phyloP scores from a whole-genome alignment of 2,888 invertebrate genomes.

The Cremastinae sp. region DNA sequence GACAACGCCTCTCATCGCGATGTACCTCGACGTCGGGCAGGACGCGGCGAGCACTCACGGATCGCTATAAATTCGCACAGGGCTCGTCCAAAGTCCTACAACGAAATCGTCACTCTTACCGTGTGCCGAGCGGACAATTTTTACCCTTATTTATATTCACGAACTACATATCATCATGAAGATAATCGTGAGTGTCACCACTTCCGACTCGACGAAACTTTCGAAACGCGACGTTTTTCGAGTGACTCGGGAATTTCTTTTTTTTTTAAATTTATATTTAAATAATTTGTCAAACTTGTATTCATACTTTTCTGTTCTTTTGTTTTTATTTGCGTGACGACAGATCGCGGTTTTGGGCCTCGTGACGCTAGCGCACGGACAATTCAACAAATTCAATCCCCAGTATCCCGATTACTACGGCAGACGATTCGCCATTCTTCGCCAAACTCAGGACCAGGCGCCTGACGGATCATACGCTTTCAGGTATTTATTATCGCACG shows the following conservation, averaged over 20 bases:
- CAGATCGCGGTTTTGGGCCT: conserved; percentile 68
- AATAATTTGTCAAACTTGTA: too few species aligned
- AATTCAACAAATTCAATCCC: conserved; percentile 68
- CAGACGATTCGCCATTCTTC: conserved; percentile 75
- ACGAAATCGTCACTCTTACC: conserved; percentile 57
- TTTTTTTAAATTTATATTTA: not conserved
- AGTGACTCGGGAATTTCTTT: conserved; percentile 17
- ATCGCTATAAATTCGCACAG: conserved; percentile 66
- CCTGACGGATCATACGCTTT: conserved; percentile 78
- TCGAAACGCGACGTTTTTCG: too few species aligned
- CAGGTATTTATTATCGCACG: conserved; percentile 71
- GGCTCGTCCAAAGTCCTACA: conserved; percentile 52
- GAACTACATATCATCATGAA: conserved; percentile 67
- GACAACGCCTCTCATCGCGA: conserved; percentile 39
- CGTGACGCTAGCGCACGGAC: conserved; percentile 67
- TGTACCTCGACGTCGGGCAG: conserved; percentile 59
- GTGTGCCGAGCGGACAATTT: conserved; percentile 33
- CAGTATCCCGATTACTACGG: conserved; percentile 71
- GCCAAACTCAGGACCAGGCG: conserved; percentile 75
- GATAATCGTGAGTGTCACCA: conserved; percentile 70
- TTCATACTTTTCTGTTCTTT: conserved; percentile 23
- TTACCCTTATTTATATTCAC: not conserved
- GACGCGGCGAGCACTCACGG: conserved; percentile 52
- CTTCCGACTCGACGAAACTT: too few species aligned
- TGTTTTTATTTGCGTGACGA: conserved; percentile 18